These are phyloP conservation scores for Eumaeus atala DNA, from an alignment of 1,140 invertebrate species.

Conservation along the genomic window DNA sequence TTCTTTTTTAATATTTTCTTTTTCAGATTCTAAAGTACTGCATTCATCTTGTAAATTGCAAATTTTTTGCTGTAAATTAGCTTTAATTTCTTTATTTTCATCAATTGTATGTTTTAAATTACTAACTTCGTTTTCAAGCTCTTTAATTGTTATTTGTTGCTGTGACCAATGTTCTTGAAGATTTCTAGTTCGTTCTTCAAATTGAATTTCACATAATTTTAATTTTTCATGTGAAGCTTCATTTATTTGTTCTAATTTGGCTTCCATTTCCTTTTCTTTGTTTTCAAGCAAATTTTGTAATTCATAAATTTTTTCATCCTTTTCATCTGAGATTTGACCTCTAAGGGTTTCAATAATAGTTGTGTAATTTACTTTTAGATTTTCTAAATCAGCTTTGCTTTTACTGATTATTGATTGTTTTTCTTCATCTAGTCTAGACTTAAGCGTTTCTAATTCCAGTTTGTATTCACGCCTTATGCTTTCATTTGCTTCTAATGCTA, in stretches of 20 bases:
- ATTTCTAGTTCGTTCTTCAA: constrained; percentile 56
- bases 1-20: constrained; percentile 33
- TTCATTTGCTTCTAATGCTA: constrained; percentile 69
- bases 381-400: constrained; percentile 55
- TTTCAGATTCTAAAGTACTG: constrained; percentile 38
- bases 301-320: constrained; percentile 48
- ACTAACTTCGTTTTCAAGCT: constrained; percentile 48
- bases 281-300: constrained; percentile 41
- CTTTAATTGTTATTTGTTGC: constrained; percentile 45
- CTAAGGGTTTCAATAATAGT: constrained; percentile 45
- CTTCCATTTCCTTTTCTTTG: constrained; percentile 61
- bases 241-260: constrained; percentile 64
- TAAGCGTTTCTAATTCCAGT: constrained; percentile 58
- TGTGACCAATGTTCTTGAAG: constrained; percentile 54
- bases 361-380: constrained; percentile 48
- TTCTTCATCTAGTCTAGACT: constrained; percentile 64
- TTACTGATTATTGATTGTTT: constrained; percentile 52
- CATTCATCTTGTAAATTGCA: constrained; percentile 42
- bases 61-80: constrained; percentile 40
- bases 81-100: constrained; percentile 44
- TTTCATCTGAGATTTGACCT: constrained; percentile 45
- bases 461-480: constrained; percentile 68
- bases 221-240: constrained; percentile 63
- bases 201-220: constrained; percentile 66
- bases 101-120: constrained; percentile 47